Percentiles rank a stretch among this genome's conserved stretches.
Conservation (phyloP, 2,797 vertebrate species). For the Centropyge bicolor region DNA sequence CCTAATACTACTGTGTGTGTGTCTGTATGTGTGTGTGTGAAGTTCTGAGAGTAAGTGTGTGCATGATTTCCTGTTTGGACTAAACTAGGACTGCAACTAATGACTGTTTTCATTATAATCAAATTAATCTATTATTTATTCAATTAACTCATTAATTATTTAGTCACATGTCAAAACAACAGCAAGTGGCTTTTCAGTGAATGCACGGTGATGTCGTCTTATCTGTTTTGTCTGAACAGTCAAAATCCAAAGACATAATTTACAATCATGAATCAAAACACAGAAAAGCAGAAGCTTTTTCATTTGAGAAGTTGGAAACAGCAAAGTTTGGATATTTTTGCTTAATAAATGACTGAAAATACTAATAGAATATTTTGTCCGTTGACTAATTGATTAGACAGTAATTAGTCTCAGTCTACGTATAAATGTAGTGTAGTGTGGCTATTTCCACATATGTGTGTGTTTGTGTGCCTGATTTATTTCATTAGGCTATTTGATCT, state of each 20-base stretch:
- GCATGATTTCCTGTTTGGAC: neutral
- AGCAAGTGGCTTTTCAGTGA: neutral
- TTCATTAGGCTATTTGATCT: too few relatives aligned
- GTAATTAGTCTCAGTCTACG: neutral
- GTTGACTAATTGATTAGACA: neutral
- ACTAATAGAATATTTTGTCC: too few relatives aligned
- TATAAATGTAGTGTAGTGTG: neutral
- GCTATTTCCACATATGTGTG: neutral
- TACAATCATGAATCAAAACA: too few relatives aligned
- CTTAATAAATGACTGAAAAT: too few relatives aligned
- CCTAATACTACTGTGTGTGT: conserved; percentile 27
- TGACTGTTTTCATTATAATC: neutral
- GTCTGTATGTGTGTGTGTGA: conserved; percentile 5
- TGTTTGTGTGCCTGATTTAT: neutral
- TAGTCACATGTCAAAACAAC: neutral
- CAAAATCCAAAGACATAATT: neutral
- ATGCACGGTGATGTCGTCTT: neutral
- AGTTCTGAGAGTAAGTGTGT: conserved; percentile 3
- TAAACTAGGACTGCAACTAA: neutral
- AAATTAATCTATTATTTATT: neutral
- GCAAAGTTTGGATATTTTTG: neutral
- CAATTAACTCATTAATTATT: conserved; percentile 14
- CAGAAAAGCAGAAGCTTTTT: too few relatives aligned
- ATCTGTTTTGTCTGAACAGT: neutral
- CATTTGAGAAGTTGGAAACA: neutral